Base-by-base conservation (phyloP, 2,888 invertebrate species). In the Amphipyra tragopoginis region DNA sequence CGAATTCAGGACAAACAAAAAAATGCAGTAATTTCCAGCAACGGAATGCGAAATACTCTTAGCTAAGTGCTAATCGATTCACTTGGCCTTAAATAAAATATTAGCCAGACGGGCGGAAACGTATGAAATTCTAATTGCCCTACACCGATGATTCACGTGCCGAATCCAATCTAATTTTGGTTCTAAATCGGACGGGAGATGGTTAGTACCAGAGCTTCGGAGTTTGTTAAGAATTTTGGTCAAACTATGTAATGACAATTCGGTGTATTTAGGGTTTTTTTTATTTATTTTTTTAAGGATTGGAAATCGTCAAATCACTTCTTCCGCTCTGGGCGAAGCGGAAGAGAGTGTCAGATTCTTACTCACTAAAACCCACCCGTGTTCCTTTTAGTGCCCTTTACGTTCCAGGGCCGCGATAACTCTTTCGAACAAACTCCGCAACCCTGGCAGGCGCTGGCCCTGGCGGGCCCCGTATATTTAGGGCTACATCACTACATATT, bases 161-260 rank as follows among this genome's bases (percentile, higher is more conserved):
- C 71, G 73, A 83, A 83, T 82, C 79, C 73, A 76, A 81, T 86
- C 86, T 86, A 87, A 86, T 85, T 87, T 84, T 75, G 80, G 59
- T 73, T 75, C 77, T 65, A 75, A 75, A 79, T 72, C 78, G 71
- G 60, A 71, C 71, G 69, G 77, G 78, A 79, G 71, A 68, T 65
- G 70, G 73, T 78, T 79, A 78, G 75, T 70, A 52, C 81, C 77
- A 83, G 75, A 26, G 38, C 50, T 67, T 14, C 40, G 49, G 33
- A 72, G 60, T 72, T 77, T 62, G 72, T 73, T 72, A 73, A 62
- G 58, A 47, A 26, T 43, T 52, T 50, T 63, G 53, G 47, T 42
- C 43, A 59, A 56, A 57, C 21, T 62, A n/a, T n/a, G 1, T 36
- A 7, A 43, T 34, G 5, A 38, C 3, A 53, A 29, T 64, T 54